phyloP scores from a whole-genome alignment of 2,797 vertebrate genomes.

The Lerista edwardsae region DNA sequence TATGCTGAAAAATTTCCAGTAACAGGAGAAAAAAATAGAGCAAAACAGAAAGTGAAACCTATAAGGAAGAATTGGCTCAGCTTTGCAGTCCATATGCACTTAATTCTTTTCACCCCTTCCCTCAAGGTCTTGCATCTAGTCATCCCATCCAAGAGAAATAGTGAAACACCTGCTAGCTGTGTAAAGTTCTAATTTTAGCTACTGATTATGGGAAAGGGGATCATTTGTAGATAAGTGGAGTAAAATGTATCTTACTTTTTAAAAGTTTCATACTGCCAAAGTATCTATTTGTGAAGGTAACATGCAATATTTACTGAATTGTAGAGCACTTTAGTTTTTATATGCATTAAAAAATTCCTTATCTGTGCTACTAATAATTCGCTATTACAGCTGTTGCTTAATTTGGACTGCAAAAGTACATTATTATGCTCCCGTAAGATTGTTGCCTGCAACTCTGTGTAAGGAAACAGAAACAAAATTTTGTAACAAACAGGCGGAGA shows the following conservation, averaged over 20 bases:
- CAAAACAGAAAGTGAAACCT: conserved; percentile 54
- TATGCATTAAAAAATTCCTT: not conserved
- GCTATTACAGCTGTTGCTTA: not conserved
- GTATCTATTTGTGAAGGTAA: not conserved
- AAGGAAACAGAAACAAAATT: no score
- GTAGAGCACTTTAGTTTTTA: not conserved
- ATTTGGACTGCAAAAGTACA: not conserved
- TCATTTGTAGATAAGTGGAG: not conserved
- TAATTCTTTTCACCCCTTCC: not conserved
- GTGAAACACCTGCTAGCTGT: not conserved
- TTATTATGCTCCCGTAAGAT: no score
- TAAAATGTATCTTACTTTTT: not conserved
- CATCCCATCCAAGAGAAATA: not conserved
- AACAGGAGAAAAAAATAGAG: not conserved
- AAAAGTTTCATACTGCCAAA: not conserved
- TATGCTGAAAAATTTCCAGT: not conserved
- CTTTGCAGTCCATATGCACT: not conserved
- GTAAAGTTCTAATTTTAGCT: not conserved
- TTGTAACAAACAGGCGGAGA: no score
- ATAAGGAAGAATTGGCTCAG: not conserved
- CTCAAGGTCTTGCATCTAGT: not conserved
- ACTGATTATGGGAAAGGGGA: not conserved
- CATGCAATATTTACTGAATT: not conserved
- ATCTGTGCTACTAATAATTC: not conserved
- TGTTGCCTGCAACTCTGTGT: not conserved